Conservation (phyloP, 2,113 vertebrate genomes). For the Etheostoma cragini region DNA sequence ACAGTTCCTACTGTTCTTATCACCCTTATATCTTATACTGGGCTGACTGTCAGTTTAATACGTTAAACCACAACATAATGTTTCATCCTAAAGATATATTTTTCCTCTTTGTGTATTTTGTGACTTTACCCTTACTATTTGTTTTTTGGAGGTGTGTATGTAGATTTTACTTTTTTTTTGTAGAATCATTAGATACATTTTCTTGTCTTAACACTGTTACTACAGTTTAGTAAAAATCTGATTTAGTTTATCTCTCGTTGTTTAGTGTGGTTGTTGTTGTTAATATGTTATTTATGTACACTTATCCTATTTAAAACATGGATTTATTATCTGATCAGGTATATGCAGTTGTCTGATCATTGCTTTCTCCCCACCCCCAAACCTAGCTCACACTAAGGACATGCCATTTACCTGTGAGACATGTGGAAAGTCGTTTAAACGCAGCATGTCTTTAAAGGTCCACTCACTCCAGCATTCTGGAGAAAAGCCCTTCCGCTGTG, state of each 20-base stretch:
- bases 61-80: background rate
- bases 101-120: background rate
- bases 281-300: background rate
- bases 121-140: background rate
- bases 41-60: background rate
- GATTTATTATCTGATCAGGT: background rate
- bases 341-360: background rate
- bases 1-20: background rate
- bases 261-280: too few species aligned
- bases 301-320: background rate
- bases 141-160: background rate
- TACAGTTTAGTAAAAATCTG: too few species aligned
- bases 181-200: background rate
- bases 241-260: too few species aligned
- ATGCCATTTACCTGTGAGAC: slow-evolving; percentile 99
- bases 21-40: background rate
- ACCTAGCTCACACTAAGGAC: slow-evolving; percentile 97
- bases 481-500: slow-evolving; percentile 97
- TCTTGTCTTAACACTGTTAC: background rate
- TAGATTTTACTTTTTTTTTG: background rate
- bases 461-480: slow-evolving; percentile 98
- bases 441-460: slow-evolving; percentile 99
- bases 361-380: slow-evolving; percentile 30
- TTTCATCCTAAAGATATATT: background rate
- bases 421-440: slow-evolving; percentile 98